Percentiles rank a stretch among this genome's conserved stretches.
Conservation (phyloP, 2,888 invertebrate species). For the Rugalucina vietnamica region DNA sequence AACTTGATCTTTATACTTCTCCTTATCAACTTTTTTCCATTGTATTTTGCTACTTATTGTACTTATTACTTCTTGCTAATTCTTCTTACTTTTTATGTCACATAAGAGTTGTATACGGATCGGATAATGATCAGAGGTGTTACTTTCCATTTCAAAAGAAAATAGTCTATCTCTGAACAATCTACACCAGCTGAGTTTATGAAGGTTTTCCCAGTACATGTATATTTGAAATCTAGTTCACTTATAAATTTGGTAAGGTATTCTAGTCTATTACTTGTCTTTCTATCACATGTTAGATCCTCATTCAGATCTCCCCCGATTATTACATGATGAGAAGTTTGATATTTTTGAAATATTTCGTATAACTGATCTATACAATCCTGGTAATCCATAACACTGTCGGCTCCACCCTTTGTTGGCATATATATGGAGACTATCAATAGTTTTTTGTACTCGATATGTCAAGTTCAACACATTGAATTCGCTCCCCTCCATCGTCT, state of each 20-base stretch:
- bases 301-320: constrained; percentile 31
- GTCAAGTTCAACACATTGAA: constrained; percentile 17
- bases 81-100: background rate
- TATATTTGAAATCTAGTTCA: background rate
- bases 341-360: constrained; percentile 9
- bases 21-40: constrained; percentile 14
- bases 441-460: background rate
- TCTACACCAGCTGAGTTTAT: constrained; percentile 18
- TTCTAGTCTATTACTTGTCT: background rate
- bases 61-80: background rate
- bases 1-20: background rate
- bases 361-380: constrained; percentile 14
- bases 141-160: background rate
- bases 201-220: background rate
- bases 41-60: background rate
- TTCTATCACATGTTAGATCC: background rate
- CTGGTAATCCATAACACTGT: background rate
- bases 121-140: constrained; percentile 15
- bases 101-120: background rate
- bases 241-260: constrained; percentile 1
- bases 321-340: constrained; percentile 1
- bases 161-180: constrained; percentile 23
- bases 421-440: constrained; percentile 8
- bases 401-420: constrained; percentile 7
- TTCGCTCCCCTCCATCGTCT: constrained; percentile 2